Evolutionary conservation across 30 jellyfish, hydroid and myxozoan genomes (phyloP), one percentile per base, ranked within the genome.

Genomic region (Pelagia noctiluca): DNA sequence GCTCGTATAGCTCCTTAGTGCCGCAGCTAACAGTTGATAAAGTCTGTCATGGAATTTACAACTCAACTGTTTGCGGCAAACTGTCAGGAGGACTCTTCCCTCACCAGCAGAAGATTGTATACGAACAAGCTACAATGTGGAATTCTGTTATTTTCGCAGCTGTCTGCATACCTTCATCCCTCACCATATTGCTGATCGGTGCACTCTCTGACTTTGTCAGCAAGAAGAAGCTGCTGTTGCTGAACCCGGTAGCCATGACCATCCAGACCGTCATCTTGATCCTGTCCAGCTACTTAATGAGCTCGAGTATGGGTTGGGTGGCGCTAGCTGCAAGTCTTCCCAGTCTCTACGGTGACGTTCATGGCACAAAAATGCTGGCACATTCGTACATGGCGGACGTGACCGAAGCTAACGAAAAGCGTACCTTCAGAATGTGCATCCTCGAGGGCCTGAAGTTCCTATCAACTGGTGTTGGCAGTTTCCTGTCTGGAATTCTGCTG

Each of bases 341-440:
- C 0, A 22, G 80, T 63, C 1, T 67, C 13, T 73, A 10, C 38
- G 96, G 88, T 31, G 96, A 75, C 50, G 35, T 73, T 7, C 85
- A 74, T 50, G 96, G 89, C 1, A 80, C 83, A 3, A 75, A 74
- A 28, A 74, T 85, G 89, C 50, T 85, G 7, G 85, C 85, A 18
- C 75, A 62, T 50, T 53, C 86, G 21, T 85, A 85, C 36, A 61
- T 85, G 96, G 89, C 96, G 1, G 72, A 83, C 37, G 88, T 85
- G 33, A 71, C 96, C 8, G 67, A 24, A 1, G 52, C 63, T 1
- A 80, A 85, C 26, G 38, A 75, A 18, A 47, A 34, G 35, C 84
- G 96, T 8, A 71, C 96, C 0, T 21, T 33, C 22, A 65, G 96
- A 36, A 85, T 85, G 96, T 83, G 54, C 2, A 35, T 75, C 21